Conservation (phyloP, 2,888 invertebrate genomes). For the Agrilus cyanescens region DNA sequence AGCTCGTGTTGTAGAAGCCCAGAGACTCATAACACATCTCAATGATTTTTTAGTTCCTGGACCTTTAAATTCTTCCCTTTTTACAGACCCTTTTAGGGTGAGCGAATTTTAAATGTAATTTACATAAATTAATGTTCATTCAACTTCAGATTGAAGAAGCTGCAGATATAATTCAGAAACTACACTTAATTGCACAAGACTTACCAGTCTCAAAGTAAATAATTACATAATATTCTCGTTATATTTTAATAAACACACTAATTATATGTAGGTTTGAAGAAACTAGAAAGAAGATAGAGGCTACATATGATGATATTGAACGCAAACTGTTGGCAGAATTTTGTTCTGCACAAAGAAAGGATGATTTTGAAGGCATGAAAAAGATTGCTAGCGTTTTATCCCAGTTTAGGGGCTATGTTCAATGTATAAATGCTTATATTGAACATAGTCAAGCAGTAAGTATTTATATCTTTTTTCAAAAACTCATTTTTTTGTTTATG, state of each 20-base stretch:
- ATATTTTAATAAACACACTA: neutral
- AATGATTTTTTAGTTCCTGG: constrained; percentile 84
- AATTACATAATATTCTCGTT: neutral
- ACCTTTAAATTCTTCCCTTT: constrained; percentile 72
- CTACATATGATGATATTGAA: constrained; percentile 85
- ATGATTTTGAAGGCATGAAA: constrained; percentile 82
- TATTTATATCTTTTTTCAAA: neutral
- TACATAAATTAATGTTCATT: neutral
- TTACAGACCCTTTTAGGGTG: constrained; percentile 73
- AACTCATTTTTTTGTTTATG: neutral
- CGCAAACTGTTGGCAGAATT: constrained; percentile 88
- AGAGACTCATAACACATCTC: constrained; percentile 82
- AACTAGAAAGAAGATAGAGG: constrained; percentile 73
- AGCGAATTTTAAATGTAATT: constrained; percentile 8
- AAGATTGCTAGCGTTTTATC: constrained; percentile 83
- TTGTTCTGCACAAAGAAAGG: constrained; percentile 73
- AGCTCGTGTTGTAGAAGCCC: constrained; percentile 88
- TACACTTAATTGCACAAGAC: constrained; percentile 92
- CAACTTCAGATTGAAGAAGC: constrained; percentile 72
- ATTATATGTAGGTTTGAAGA: constrained; percentile 50
- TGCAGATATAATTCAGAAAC: constrained; percentile 94
- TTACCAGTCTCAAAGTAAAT: constrained; percentile 67
- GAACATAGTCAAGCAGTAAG: constrained; percentile 87
- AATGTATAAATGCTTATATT: constrained; percentile 93
- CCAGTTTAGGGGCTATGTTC: constrained; percentile 93